Evolutionary conservation across 2,113 vertebrate species (phyloP).

Genomic region (Hystrix brachyura): DNA sequence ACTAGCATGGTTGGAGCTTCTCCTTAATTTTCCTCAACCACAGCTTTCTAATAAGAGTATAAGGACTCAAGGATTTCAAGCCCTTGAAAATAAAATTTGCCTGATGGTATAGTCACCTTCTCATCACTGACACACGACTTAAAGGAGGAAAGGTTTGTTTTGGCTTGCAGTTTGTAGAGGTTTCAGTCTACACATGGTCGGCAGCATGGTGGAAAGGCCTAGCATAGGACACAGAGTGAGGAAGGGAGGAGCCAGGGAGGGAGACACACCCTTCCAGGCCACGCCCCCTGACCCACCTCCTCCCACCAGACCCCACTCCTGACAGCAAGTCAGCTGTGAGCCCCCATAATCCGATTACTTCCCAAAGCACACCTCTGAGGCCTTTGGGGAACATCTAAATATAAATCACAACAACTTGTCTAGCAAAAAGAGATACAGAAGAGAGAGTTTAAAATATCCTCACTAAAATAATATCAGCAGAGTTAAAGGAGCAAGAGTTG

Average conservation of each 20-base stretch:
- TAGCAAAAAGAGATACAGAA: constrained; percentile 15
- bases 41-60: not conserved
- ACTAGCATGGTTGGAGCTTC: not conserved
- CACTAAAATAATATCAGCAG: not conserved
- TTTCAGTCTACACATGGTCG: not conserved
- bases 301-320: not conserved
- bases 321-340: not conserved
- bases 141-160: not conserved
- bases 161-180: not conserved
- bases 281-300: not conserved
- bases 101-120: not conserved
- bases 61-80: not conserved
- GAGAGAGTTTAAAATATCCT: constrained; percentile 8
- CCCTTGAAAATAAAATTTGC: not conserved
- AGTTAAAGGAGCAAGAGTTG: not conserved
- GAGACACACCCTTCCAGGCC: not conserved
- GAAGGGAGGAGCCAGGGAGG: not conserved
- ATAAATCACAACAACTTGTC: not conserved
- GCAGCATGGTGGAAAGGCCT: not conserved
- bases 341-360: not conserved
- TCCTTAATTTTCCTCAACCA: constrained; percentile 11
- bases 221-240: not conserved
- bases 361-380: not conserved
- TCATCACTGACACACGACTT: not conserved
- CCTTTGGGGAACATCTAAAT: not conserved